Conservation (phyloP, 2,797 vertebrate species). For the Poeciliopsis infans region DNA sequence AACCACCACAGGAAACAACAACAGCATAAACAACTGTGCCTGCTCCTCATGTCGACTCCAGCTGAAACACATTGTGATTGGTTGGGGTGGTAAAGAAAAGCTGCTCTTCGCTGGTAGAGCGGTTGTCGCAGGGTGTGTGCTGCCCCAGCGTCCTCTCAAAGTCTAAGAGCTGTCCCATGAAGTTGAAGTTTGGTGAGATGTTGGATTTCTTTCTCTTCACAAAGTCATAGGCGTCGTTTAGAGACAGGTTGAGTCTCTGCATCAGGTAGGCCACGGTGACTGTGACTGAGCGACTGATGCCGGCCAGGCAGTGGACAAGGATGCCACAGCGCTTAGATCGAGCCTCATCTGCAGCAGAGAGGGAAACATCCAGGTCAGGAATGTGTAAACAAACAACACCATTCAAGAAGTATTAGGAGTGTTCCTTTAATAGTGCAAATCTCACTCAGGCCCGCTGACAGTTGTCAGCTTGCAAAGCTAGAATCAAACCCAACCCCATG, state of each 20-base stretch:
- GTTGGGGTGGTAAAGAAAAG: conserved; percentile 90
- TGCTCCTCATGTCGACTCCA: conserved; percentile 89
- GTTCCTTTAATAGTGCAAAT: background rate
- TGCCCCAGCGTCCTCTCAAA: conserved; percentile 94
- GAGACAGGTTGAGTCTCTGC: conserved; percentile 94
- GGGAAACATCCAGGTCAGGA: conserved; percentile 29
- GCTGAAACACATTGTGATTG: conserved; percentile 96
- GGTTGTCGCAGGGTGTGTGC: conserved; percentile 92
- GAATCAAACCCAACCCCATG: conserved; percentile 35
- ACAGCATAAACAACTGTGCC: background rate
- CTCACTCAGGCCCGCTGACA: conserved; percentile 4
- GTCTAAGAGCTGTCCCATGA: conserved; percentile 97
- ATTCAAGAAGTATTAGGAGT: background rate
- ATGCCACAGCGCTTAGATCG: conserved; percentile 92
- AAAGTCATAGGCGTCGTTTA: conserved; percentile 96
- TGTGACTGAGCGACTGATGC: conserved; percentile 95
- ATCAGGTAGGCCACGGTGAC: conserved; percentile 97
- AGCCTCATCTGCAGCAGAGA: conserved; percentile 87
- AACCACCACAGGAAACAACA: conserved; percentile 37
- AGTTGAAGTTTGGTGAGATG: conserved; percentile 98
- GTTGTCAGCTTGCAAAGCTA: conserved; percentile 37
- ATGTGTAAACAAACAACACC: conserved; percentile 9
- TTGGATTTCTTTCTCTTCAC: conserved; percentile 98
- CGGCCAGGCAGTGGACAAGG: conserved; percentile 94
- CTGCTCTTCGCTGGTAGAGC: conserved; percentile 73